Percentiles rank a stretch among this genome's conserved stretches.
phyloP scores from a whole-genome alignment of 92 coral and sea anemone genomes.

The Palythoa caribaeorum region DNA sequence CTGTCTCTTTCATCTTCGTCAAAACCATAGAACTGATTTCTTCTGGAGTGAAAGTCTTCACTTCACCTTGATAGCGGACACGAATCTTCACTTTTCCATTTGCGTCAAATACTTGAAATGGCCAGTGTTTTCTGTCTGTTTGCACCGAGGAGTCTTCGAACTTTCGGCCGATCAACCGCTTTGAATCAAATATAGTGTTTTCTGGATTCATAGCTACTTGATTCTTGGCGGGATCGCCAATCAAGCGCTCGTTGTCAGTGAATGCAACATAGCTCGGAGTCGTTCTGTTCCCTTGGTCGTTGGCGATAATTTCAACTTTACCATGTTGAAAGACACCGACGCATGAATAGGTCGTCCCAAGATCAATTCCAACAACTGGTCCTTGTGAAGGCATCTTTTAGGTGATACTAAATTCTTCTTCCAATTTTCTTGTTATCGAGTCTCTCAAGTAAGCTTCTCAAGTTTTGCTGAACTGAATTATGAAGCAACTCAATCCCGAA shows the following conservation, averaged over 20 bases:
- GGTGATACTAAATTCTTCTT: not conserved
- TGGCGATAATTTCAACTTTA: slow-evolving; percentile 96
- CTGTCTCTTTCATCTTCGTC: slow-evolving; percentile 57
- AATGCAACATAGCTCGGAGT: slow-evolving; percentile 98
- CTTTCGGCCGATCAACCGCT: slow-evolving; percentile 91
- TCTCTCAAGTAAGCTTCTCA: not conserved
- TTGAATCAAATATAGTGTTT: slow-evolving; percentile 91
- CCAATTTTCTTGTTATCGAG: not conserved
- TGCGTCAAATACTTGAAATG: slow-evolving; percentile 58
- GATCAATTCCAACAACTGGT: slow-evolving; percentile 96
- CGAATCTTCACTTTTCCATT: slow-evolving; percentile 71
- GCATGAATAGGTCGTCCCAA: slow-evolving; percentile 98
- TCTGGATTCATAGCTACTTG: slow-evolving; percentile 92
- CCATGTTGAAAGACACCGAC: slow-evolving; percentile 97
- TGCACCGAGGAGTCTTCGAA: slow-evolving; percentile 80
- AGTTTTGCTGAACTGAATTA: not conserved
- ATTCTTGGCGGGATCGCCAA: slow-evolving; percentile 94
- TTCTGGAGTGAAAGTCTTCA: slow-evolving; percentile 72
- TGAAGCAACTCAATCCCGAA: not conserved
- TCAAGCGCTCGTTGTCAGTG: slow-evolving; percentile 92
- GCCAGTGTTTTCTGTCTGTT: slow-evolving; percentile 92
- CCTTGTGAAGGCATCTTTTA: slow-evolving; percentile 68
- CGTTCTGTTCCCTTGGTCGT: slow-evolving; percentile 96
- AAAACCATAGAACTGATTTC: slow-evolving; percentile 83
- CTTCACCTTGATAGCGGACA: slow-evolving; percentile 69